These are phyloP conservation scores for Geotrupes spiniger DNA, from an alignment of 2,888 invertebrate species.

Conservation along the genomic window DNA sequence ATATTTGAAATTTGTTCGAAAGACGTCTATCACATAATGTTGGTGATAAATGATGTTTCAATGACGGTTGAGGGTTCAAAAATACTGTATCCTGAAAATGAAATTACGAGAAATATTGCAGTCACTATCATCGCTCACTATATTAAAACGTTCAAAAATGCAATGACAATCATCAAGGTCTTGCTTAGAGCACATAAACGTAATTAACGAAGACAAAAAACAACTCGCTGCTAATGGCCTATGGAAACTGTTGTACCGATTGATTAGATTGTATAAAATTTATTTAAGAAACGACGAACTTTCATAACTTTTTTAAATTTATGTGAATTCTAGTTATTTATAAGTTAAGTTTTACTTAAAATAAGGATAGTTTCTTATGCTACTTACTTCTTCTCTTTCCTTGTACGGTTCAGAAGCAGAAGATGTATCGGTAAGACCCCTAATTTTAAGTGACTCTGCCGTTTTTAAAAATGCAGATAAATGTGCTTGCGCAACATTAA, in stretches of 20 bases:
- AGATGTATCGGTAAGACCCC: slow-evolving; percentile 71
- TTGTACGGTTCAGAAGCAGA: slow-evolving; percentile 34
- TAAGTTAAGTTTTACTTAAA: too few relatives aligned
- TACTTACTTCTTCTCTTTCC: slow-evolving; percentile 54
- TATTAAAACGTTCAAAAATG: not conserved
- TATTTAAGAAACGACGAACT: too few relatives aligned
- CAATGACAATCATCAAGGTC: too few relatives aligned
- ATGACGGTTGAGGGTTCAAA: slow-evolving; percentile 37
- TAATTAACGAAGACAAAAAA: too few relatives aligned
- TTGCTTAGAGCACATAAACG: too few relatives aligned
- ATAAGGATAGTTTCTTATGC: too few relatives aligned
- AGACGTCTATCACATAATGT: slow-evolving; percentile 1
- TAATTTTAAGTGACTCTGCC: slow-evolving; percentile 75
- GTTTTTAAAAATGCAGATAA: slow-evolving; percentile 72
- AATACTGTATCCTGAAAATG: slow-evolving; percentile 34
- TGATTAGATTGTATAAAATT: too few relatives aligned
- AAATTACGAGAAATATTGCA: too few relatives aligned
- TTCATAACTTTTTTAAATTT: not conserved
- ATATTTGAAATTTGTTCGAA: slow-evolving; percentile 29
- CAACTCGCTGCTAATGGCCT: too few relatives aligned
- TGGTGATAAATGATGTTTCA: slow-evolving; percentile 26
- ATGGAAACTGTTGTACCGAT: too few relatives aligned
- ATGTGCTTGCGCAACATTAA: slow-evolving; percentile 77
- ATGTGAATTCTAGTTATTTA: not conserved
- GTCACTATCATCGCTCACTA: too few relatives aligned